These are phyloP conservation scores for Mimumesa dahlbomi DNA, from an alignment of 2,888 invertebrate species.

Conservation along the genomic window DNA sequence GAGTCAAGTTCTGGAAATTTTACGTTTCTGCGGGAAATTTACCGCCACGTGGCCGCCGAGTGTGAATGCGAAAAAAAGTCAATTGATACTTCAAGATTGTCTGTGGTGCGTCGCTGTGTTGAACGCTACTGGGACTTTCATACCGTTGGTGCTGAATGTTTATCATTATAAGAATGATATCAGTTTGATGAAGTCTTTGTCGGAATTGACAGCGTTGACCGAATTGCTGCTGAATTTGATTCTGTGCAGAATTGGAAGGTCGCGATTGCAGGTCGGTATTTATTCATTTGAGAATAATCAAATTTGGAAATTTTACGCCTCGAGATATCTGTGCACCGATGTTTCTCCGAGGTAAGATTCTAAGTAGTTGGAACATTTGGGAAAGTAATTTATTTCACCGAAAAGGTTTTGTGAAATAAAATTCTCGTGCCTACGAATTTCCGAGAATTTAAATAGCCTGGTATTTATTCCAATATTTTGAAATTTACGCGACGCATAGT, in stretches of 20 bases:
- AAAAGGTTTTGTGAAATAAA: no score
- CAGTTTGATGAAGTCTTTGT: slow-evolving; percentile 63
- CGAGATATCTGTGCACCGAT: no score
- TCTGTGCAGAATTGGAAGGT: slow-evolving; percentile 57
- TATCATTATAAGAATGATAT: slow-evolving; percentile 58
- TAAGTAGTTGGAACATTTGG: no score
- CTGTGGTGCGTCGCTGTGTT: slow-evolving; percentile 60
- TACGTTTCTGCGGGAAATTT: slow-evolving; percentile 56
- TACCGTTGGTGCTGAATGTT: slow-evolving; percentile 60
- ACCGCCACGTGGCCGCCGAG: slow-evolving; percentile 65
- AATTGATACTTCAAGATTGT: slow-evolving; percentile 45
- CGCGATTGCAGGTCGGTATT: slow-evolving; percentile 67
- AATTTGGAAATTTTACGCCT: no score
- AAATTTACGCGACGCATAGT: no score
- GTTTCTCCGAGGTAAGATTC: no score
- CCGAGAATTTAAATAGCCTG: no score
- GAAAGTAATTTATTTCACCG: no score
- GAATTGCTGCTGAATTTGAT: slow-evolving; percentile 68
- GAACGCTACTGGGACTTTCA: slow-evolving; percentile 53
- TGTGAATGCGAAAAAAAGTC: slow-evolving; percentile 7
- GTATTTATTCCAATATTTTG: no score
- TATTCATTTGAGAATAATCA: no score
- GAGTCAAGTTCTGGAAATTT: slow-evolving; percentile 31
- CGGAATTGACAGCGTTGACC: slow-evolving; percentile 64
- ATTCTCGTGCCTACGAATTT: no score